Base-by-base conservation (phyloP, 2,797 vertebrate genomes). In the Thunnus albacares region DNA sequence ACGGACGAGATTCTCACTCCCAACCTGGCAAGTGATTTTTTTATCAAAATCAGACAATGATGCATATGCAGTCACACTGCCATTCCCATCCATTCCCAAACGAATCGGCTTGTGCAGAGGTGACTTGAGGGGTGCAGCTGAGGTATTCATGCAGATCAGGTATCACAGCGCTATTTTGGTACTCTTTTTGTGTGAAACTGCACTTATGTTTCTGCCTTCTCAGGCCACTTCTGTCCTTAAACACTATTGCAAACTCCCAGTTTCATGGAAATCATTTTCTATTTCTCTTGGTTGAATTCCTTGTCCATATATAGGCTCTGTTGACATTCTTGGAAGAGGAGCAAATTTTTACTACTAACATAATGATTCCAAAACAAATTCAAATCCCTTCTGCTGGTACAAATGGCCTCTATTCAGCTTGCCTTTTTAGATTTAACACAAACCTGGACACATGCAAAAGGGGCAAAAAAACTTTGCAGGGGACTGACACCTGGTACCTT, bases 81-180 rank as follows among this genome's bases (percentile, higher is more conserved):
- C 8, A 33, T 33, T 55, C 6, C 38, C 38, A 12, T 72, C 18
- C 1, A 1, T 63, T 73, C 17, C 17, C 6, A 52, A 26, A 28
- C 33, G 20, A 74, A 47, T 59, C 6, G 52, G 43, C 57, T 58
- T 65, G 20, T 24, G 33, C 45, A 30, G 18, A 1, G 12, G 17
- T 9, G 28, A 38, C n/a, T 11, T 26, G 15, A 38, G 53, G 51
- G 17, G 22, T 22, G 38, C 35, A 12, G 35, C 26, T 22, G 33
- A 35, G n/a, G 56, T 28, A 45, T 68, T 55, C 18, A 3, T 62
- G 51, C 22, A 41, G 38, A 56, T 73, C 70, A 61, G n/a, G 49
- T 55, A 72, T 28, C 28, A 22, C 6, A n/a, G 51, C 43, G 24
- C 5, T 57, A 51, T 68, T 61, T 55, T 53, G 12, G 56, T 45